Conservation (phyloP, 2,888 invertebrate species). For the Zygothrica quintamaculata region DNA sequence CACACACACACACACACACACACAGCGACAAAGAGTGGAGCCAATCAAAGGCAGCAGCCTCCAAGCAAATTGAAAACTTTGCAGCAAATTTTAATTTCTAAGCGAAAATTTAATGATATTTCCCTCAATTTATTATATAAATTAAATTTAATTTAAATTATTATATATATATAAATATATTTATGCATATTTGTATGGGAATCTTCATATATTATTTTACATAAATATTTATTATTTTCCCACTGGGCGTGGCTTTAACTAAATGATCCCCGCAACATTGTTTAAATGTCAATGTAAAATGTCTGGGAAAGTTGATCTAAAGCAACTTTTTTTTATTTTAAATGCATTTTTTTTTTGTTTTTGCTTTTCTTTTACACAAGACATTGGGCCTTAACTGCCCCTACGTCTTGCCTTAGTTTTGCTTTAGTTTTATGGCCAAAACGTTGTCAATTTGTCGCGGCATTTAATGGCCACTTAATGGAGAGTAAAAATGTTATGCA, state of each 20-base stretch:
- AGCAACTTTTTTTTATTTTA: conserved; percentile 11
- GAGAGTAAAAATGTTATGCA: conserved; percentile 47
- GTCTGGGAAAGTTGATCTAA: conserved; percentile 48
- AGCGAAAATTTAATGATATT: conserved; percentile 25
- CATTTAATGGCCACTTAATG: conserved; percentile 57
- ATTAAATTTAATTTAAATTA: too few relatives aligned
- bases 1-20: too few relatives aligned
- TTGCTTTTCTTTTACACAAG: background rate
- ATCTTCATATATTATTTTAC: too few relatives aligned
- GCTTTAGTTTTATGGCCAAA: conserved; percentile 7
- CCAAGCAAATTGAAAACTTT: too few relatives aligned
- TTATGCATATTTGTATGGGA: too few relatives aligned
- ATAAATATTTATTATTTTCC: background rate
- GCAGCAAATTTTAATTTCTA: conserved; percentile 10
- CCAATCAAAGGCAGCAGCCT: too few relatives aligned
- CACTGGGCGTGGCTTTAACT: conserved; percentile 18
- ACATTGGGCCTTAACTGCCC: too few relatives aligned
- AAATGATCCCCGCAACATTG: background rate
- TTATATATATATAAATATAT: too few relatives aligned
- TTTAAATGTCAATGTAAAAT: conserved; percentile 8
- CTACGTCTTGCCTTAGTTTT: conserved; percentile 10
- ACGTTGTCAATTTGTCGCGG: conserved; percentile 55
- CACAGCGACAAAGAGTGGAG: too few relatives aligned
- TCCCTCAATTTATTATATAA: background rate
- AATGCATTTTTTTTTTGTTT: conserved; percentile 7